Base-by-base conservation (phyloP, 2,113 vertebrate genomes). In the Peromyscus californicus region DNA sequence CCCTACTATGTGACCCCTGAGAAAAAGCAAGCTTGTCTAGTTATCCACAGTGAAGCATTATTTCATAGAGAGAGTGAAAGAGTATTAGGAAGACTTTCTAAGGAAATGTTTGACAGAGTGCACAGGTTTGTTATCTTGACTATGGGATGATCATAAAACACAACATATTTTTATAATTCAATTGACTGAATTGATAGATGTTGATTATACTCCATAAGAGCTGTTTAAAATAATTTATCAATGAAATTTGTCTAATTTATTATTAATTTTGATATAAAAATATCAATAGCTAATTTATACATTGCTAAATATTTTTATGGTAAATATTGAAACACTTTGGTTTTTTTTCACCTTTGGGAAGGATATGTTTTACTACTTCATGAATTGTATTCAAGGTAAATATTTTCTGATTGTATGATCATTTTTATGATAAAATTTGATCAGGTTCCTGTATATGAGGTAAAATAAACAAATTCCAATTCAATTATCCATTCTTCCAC, bases 191-290 rank as follows among this genome's bases (percentile, higher is more conserved):
- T 72, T 85, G 59, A n/a, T 54, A 54, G 3, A 54, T 86, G 22
- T 16, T 45, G 31, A 31, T 42, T 57, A 72, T 42, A 33, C 1
- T 85, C 8, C 15, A 29, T 51, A 79, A 61, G 61, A 33, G 4
- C 26, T 84, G 24, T n/a, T 33, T 61, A 54, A 84, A 59, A 57
- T n/a, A 51, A 54, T 78, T 65, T 42, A 72, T 67, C 39, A 57
- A 16, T 67, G 24, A 54, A 59, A 59, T 42, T 92, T 59, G 17
- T 39, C 15, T 10, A 83, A 67, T 36, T 29, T 89, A 45, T 48
- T 39, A 72, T 63, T 74, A 54, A 54, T 67, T 90, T 90, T 79
- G 17, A 79, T 70, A 72, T 22, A 69, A 90, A 90, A 93, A 70
- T 61, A 26, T 0, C 1, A 78, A 42, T 69, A 63, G 33, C 9